Base-by-base conservation (phyloP, 2,797 vertebrate genomes). In the Sebastes matsubarae region DNA sequence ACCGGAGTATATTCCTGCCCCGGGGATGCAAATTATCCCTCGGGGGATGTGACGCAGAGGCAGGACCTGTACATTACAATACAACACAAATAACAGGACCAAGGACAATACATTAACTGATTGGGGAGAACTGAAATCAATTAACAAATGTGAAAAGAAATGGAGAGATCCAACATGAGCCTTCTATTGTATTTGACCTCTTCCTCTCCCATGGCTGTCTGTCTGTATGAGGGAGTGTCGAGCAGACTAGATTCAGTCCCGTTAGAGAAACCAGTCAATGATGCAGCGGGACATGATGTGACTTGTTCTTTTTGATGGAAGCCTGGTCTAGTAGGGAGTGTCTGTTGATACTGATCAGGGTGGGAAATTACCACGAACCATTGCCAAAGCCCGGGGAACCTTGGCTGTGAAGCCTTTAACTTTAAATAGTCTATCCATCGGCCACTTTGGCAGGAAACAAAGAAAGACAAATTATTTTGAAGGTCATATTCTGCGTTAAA, bases 301-400 rank as follows among this genome's bases (percentile, higher is more conserved):
- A 83, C 93, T 87, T 87, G 88, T 82, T 87, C 77, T 72, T 66
- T 74, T 57, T 75, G 64, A 87, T 75, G 4, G 16, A 60, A 74
- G 65, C 68, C 24, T 67, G 20, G 20, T 74, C 29, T 14, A 32
- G 50, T 2, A 58, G 67, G 83, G 82, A 80, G 82, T 82, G 86
- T 52, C 78, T 84, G 79, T 71, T 79, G 76, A 87, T 83, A 75
- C 52, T 52, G 57, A 76, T 86, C 86, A 77, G 68, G 72, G 34
- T 30, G 79, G 82, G 80, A 82, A 79, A 82, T 64, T 46, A 81
- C 78, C 74, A 24, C 0, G 4, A 86, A 27, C 16, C 68, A 12
- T 25, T 1, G 60, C 74, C 79, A 86, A 69, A 59, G 59, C 30
- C 72, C 0, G 2, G 24, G 20, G 59, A 83, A 83, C 74, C 77